phyloP scores from a whole-genome alignment of 2,888 invertebrate species.

The Drosophila mercatorum region DNA sequence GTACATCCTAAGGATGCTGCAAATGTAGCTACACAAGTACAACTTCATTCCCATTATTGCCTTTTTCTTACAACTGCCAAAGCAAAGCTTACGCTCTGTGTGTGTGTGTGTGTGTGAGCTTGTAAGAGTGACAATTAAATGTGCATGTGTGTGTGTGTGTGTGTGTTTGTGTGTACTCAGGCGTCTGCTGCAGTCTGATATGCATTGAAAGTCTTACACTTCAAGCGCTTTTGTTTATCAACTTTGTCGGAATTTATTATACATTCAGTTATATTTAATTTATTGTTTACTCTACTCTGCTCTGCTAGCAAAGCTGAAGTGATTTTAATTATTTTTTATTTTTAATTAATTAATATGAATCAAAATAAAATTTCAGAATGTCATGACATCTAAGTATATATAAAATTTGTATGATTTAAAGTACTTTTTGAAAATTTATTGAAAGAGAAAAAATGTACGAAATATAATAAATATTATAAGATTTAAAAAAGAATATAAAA shows the following conservation, averaged over 20 bases:
- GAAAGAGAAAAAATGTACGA: too few species aligned
- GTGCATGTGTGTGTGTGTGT: slow-evolving; percentile 7
- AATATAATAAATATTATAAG: too few species aligned
- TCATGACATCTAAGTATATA: too few species aligned
- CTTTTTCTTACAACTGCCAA: slow-evolving; percentile 60
- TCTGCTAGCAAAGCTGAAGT: neutral
- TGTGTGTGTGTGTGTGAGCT: slow-evolving; percentile 11
- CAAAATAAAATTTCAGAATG: too few species aligned
- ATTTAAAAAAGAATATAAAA: too few species aligned
- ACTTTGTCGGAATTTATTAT: slow-evolving; percentile 6
- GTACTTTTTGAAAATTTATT: too few species aligned
- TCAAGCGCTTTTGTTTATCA: slow-evolving; percentile 30
- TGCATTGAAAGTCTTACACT: slow-evolving; percentile 35
- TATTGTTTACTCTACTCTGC: neutral
- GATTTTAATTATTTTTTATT: neutral
- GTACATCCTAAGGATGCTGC: slow-evolving; percentile 40
- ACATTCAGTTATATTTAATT: slow-evolving; percentile 11
- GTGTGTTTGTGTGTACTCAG: slow-evolving; percentile 18
- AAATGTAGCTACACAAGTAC: slow-evolving; percentile 51
- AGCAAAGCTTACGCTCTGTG: slow-evolving; percentile 31
- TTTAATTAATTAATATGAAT: neutral
- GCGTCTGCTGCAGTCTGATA: slow-evolving; percentile 30
- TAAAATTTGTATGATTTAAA: too few species aligned
- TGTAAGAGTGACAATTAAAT: slow-evolving; percentile 54
- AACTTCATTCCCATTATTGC: slow-evolving; percentile 63